Percentiles rank a stretch among this genome's conserved stretches.
Evolutionary conservation across 2,888 invertebrate genomes (phyloP).

Genomic region (Gibbula magus): DNA sequence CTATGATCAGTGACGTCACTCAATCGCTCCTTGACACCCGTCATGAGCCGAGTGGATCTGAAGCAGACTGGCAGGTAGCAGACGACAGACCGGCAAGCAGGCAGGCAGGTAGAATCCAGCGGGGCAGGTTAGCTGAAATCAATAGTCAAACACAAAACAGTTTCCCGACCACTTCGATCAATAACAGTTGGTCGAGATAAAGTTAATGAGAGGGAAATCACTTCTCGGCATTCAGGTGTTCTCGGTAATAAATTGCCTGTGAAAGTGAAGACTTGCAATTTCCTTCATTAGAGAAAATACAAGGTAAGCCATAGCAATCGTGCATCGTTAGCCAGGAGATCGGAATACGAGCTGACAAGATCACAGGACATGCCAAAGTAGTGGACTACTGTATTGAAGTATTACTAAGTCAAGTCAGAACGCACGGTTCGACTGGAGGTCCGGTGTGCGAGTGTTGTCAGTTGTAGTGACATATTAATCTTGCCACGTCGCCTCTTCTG

Average conservation of each 20-base stretch:
- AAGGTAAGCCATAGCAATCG: not conserved
- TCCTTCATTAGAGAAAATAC: no score
- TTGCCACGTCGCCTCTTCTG: no score
- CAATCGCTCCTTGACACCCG: conserved; percentile 1
- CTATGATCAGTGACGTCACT: not conserved
- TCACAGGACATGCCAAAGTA: not conserved
- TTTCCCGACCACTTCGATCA: conserved; percentile 3
- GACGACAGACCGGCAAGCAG: not conserved
- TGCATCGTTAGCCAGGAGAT: not conserved
- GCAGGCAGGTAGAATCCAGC: not conserved
- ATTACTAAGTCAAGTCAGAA: no score
- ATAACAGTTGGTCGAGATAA: not conserved
- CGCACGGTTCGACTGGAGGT: no score
- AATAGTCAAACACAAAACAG: conserved; percentile 11
- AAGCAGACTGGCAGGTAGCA: not conserved
- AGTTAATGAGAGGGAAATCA: not conserved
- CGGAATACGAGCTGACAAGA: not conserved
- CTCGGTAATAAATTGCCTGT: no score
- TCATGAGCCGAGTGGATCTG: no score
- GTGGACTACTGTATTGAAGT: no score
- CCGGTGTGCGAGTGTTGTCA: no score
- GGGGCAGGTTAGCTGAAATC: not conserved
- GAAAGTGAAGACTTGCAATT: no score
- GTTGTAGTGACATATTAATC: no score
- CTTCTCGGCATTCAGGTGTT: no score